Conservation (phyloP, 2,113 vertebrate species). For the Pimephales promelas region DNA sequence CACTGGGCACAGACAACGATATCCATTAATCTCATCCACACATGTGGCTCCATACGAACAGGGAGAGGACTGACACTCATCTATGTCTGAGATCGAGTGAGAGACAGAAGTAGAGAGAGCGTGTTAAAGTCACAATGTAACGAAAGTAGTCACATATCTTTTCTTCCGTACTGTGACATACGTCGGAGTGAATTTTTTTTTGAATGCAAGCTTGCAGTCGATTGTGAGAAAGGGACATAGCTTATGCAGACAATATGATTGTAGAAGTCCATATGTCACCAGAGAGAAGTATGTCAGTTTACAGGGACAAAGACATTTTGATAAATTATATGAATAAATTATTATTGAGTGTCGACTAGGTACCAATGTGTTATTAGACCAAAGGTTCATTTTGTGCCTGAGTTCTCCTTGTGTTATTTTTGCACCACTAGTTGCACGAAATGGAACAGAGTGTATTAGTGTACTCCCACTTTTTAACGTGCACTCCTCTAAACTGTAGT, state of each 20-base stretch:
- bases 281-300: background rate
- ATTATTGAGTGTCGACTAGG: too few species aligned
- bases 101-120: background rate
- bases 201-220: background rate
- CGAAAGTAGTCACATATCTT: background rate
- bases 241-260: background rate
- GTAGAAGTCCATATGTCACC: background rate
- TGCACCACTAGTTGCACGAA: background rate
- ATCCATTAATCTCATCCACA: slow-evolving; percentile 90
- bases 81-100: slow-evolving; percentile 79
- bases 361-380: too few species aligned
- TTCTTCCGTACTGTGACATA: background rate
- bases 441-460: background rate
- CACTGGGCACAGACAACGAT: slow-evolving; percentile 85
- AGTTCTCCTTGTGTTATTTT: background rate
- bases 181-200: background rate
- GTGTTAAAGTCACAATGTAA: slow-evolving; percentile 46
- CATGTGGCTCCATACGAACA: slow-evolving; percentile 92
- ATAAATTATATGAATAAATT: too few species aligned
- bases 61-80: slow-evolving; percentile 94
- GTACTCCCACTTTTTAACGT: too few species aligned
- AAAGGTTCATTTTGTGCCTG: too few species aligned
- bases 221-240: background rate
- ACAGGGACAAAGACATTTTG: background rate
- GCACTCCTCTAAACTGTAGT: too few species aligned